phyloP scores from a whole-genome alignment of 2,113 vertebrate genomes.

The Marcusenius ussheri region DNA sequence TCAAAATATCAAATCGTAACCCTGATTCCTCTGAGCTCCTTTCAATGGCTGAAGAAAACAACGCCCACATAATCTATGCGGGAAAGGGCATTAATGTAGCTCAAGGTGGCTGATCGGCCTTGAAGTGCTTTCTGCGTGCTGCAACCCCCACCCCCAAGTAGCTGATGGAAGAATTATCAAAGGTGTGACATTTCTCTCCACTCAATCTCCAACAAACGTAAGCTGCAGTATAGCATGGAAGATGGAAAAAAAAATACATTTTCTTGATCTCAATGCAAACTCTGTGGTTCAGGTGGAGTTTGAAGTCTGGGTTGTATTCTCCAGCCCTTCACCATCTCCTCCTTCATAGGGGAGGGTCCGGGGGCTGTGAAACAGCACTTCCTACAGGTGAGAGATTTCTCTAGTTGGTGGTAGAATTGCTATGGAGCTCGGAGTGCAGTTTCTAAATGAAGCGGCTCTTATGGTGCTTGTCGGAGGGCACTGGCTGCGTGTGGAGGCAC shows the following conservation, averaged over 20 bases:
- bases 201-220: background rate
- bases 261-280: background rate
- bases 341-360: background rate
- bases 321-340: background rate
- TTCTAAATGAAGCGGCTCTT: background rate
- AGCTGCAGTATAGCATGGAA: background rate
- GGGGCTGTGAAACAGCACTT: background rate
- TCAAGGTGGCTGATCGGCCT: background rate
- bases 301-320: background rate
- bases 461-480: background rate
- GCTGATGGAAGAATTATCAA: background rate
- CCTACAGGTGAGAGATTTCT: background rate
- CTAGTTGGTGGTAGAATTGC: background rate
- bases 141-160: background rate
- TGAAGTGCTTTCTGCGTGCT: background rate
- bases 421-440: background rate
- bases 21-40: background rate
- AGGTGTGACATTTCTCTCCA: background rate
- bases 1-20: conserved; percentile 25
- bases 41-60: conserved; percentile 12
- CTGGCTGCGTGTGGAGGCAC: background rate
- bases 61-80: background rate
- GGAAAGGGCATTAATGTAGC: background rate
- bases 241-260: background rate
- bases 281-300: background rate